Evolutionary conservation across 2,113 vertebrate genomes (phyloP).

Genomic region (Arvicanthis niloticus): DNA sequence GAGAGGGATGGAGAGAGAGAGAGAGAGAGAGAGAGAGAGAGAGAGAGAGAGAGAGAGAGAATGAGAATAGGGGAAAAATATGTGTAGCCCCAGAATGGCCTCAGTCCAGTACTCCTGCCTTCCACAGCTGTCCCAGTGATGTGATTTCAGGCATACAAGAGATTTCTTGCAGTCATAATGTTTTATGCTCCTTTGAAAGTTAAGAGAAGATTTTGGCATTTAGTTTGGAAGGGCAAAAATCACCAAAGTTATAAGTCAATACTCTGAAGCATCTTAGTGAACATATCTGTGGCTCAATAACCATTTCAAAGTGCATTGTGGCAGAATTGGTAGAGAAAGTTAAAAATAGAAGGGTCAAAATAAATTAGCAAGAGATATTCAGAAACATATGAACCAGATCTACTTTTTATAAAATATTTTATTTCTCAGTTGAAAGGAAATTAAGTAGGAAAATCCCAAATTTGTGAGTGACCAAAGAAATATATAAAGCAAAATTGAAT

Average conservation of each 20-base stretch:
- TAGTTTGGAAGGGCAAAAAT: neutral
- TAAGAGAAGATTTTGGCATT: neutral
- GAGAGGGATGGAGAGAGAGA: neutral
- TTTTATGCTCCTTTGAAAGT: neutral
- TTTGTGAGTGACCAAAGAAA: neutral
- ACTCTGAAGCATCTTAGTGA: neutral
- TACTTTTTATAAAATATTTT: neutral
- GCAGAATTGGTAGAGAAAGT: neutral
- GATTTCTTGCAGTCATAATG: neutral
- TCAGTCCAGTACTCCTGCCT: neutral
- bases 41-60: neutral
- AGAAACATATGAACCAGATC: neutral
- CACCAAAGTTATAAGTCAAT: neutral
- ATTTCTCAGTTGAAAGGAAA: slow-evolving; percentile 33
- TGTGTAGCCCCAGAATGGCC: neutral
- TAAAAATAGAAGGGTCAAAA: neutral
- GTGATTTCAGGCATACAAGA: neutral
- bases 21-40: neutral
- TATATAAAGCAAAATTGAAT: neutral
- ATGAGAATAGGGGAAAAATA: neutral
- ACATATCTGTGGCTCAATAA: neutral
- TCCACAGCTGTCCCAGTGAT: no score
- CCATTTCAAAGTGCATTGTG: neutral
- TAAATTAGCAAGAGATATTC: slow-evolving; percentile 1
- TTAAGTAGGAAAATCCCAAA: slow-evolving; percentile 6